Percentiles rank a stretch among this genome's conserved stretches.
phyloP scores from a whole-genome alignment of 1,140 invertebrate species.

The Holcopasites calliopsidis region DNA sequence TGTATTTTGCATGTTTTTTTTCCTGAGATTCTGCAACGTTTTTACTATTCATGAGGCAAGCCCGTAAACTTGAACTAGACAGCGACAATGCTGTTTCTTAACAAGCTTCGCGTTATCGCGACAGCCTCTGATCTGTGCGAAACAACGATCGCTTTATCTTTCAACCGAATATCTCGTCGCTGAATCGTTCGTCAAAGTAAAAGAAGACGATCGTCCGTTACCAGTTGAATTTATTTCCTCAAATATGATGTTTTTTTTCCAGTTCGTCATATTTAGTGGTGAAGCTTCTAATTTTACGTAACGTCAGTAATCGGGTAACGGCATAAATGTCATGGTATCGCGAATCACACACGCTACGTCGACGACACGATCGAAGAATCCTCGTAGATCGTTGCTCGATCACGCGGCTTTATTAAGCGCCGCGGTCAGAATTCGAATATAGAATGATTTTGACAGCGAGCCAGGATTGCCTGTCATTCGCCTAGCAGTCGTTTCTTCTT shows the following conservation, averaged over 20 bases:
- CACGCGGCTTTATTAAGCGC: not conserved
- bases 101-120: too few relatives aligned
- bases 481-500: not conserved
- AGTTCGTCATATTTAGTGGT: too few relatives aligned
- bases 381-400: not conserved
- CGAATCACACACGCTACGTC: not conserved
- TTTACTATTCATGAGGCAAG: too few relatives aligned
- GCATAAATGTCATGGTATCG: not conserved
- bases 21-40: too few relatives aligned
- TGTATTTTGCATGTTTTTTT: too few relatives aligned
- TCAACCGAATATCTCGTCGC: not conserved
- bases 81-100: too few relatives aligned
- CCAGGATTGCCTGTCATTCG: conserved; percentile 12
- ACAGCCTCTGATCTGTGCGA: too few relatives aligned
- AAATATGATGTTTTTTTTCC: too few relatives aligned
- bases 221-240: too few relatives aligned
- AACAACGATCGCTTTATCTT: not conserved
- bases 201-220: too few relatives aligned
- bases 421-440: not conserved
- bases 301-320: not conserved
- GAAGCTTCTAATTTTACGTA: not conserved
- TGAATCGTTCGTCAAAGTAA: not conserved
- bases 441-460: conserved; percentile 31
- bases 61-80: too few relatives aligned
- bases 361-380: not conserved